Conservation (phyloP, 2,113 vertebrate genomes). For the Seriola rivoliana region DNA sequence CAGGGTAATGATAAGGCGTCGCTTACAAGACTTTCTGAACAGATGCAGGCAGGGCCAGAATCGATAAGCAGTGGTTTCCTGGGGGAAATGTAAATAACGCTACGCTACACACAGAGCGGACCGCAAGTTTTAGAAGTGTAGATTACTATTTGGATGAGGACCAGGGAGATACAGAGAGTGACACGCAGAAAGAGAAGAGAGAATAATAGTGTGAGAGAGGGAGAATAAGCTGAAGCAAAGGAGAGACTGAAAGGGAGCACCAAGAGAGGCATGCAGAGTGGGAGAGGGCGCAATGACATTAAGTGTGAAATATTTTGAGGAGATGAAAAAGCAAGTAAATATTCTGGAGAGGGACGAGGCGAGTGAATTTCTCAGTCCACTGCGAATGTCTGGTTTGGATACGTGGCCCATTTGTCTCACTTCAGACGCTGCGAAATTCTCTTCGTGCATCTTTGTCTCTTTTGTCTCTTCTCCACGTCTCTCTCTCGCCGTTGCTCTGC, state of each 20-base stretch:
- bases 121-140: constrained; percentile 46
- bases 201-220: background rate
- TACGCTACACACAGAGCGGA: constrained; percentile 22
- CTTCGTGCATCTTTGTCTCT: background rate
- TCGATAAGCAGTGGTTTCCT: constrained; percentile 56
- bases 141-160: constrained; percentile 55
- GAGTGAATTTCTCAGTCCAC: constrained; percentile 67
- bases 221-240: constrained; percentile 35
- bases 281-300: constrained; percentile 63
- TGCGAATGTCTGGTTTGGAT: constrained; percentile 65
- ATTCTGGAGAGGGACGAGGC: constrained; percentile 51
- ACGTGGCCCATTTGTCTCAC: constrained; percentile 59
- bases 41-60: constrained; percentile 51
- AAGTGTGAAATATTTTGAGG: constrained; percentile 73
- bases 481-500: constrained; percentile 9
- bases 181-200: background rate
- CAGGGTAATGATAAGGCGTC: constrained; percentile 45
- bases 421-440: constrained; percentile 44
- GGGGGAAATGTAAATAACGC: constrained; percentile 58
- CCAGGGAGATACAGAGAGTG: constrained; percentile 26
- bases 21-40: constrained; percentile 45
- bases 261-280: constrained; percentile 42
- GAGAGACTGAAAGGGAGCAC: constrained; percentile 25
- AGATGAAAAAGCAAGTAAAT: constrained; percentile 71
- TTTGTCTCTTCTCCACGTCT: background rate